phyloP scores from a whole-genome alignment of 2,797 vertebrate species.

The Chaetodon trifasciatus region DNA sequence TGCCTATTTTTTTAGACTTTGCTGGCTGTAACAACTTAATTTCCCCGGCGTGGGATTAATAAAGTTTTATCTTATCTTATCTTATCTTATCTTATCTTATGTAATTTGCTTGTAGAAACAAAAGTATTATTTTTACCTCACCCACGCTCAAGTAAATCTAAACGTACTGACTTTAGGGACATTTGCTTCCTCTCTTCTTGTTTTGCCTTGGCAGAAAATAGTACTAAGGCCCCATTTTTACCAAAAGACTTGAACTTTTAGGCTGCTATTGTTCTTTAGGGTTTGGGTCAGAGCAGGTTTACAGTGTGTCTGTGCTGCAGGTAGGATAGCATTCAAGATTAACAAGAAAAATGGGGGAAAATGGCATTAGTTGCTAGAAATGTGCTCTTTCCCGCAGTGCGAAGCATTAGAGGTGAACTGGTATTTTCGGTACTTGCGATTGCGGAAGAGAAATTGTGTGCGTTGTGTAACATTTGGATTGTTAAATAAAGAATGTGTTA shows the following conservation, averaged over 20 bases:
- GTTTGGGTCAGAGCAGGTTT: constrained; percentile 9
- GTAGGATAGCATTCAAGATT: constrained; percentile 28
- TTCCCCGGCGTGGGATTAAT: too few species aligned
- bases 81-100: too few species aligned
- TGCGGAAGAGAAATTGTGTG: constrained; percentile 21
- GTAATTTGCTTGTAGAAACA: constrained; percentile 12
- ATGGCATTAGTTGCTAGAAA: constrained; percentile 8
- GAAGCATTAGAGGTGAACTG: constrained; percentile 34
- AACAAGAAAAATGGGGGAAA: constrained; percentile 7
- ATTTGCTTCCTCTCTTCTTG: constrained; percentile 14
- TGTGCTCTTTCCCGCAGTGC: not conserved
- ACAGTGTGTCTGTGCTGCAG: constrained; percentile 7
- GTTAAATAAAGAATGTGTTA: constrained; percentile 67
- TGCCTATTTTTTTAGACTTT: too few species aligned
- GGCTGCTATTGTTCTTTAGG: constrained; percentile 2
- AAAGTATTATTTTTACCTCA: constrained; percentile 31
- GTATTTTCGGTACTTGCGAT: constrained; percentile 43
- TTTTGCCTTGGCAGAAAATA: constrained; percentile 21
- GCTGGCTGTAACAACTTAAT: too few species aligned
- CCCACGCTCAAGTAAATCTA: constrained; percentile 30
- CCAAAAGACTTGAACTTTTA: not conserved
- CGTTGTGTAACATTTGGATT: constrained; percentile 48
- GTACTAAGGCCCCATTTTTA: not conserved
- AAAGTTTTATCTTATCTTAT: too few species aligned
- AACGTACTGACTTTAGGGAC: constrained; percentile 13